Evolutionary conservation across 2,113 vertebrate species (phyloP).

Genomic region (Tor tambroides): DNA sequence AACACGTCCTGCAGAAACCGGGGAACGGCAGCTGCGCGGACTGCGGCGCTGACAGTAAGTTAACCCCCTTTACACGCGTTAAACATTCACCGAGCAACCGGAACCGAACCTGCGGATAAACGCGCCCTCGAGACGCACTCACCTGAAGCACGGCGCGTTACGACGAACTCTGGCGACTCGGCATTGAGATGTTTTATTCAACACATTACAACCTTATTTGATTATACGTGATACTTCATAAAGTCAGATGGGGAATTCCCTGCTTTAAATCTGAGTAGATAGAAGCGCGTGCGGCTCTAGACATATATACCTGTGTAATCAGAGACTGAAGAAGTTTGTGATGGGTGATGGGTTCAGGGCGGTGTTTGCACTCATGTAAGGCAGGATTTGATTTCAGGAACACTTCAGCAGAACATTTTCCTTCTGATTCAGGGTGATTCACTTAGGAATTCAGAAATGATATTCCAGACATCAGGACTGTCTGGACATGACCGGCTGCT

Average conservation of each 20-base stretch:
- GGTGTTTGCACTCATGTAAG: neutral
- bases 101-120: neutral
- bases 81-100: neutral
- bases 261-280: neutral
- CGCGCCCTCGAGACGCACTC: neutral
- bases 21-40: slow-evolving; percentile 87
- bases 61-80: neutral
- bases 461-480: neutral
- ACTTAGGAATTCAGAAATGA: neutral
- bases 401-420: neutral
- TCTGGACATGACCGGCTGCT: neutral
- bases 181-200: neutral
- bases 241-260: neutral
- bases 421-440: neutral
- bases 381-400: neutral
- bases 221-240: neutral
- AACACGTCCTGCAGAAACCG: slow-evolving; percentile 79
- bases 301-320: neutral
- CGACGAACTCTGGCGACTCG: no score
- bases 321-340: neutral
- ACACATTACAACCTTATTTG: neutral
- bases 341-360: neutral
- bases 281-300: neutral
- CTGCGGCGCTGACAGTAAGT: slow-evolving; percentile 84
- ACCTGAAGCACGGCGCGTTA: neutral